Evolutionary conservation across 1,140 invertebrate genomes (phyloP), one percentile per base, ranked within the genome.

Genomic region (Temnothorax curvispinosus): DNA sequence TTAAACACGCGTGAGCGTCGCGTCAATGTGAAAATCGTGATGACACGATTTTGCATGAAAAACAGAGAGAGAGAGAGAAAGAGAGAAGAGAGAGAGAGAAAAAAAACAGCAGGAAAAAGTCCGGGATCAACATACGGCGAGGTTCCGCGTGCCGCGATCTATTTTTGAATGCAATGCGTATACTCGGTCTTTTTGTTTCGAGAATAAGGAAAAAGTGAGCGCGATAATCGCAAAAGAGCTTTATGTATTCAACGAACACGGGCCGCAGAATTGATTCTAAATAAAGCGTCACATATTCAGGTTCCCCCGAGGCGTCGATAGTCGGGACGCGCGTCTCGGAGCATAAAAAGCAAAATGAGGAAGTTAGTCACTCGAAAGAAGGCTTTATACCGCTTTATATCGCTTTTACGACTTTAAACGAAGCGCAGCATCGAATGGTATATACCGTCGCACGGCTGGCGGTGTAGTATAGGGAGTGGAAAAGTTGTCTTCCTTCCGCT

Each of bases 351-450:
- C 81, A 74, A 89, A 87, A 90, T 86, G 86, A 91, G 87, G 84
- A 88, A 88, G 86, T 86, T 90, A 84, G 85, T 50, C 71, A 86
- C 85, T 87, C 71, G 85, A 87, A 87, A 87, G 89, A 9, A 90
- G 85, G 86, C 91, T 87, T 90, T 87, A 91, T 91, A 87, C 77
- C 64, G 85, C 84, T 88, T 85, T 89, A 91, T 91, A 87, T 82
- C 64, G 85, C 84, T 88, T 85, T 89, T 82, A 88, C 87, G 74
- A 86, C 87, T 87, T 92, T 88, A 90, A 90, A 88, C 86, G 88
- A 91, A 90, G 85, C 86, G 77, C 87, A 88, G 69, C 80, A 41
- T 60, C 18, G 69, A 60, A 75, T 8, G 52, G 54, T 35, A 21
- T 21, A 21, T 21, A 58, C 18, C 18, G 13, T 72, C 50, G 78